Base-by-base conservation (phyloP, 2,113 vertebrate species). In the Oncorhynchus masou region DNA sequence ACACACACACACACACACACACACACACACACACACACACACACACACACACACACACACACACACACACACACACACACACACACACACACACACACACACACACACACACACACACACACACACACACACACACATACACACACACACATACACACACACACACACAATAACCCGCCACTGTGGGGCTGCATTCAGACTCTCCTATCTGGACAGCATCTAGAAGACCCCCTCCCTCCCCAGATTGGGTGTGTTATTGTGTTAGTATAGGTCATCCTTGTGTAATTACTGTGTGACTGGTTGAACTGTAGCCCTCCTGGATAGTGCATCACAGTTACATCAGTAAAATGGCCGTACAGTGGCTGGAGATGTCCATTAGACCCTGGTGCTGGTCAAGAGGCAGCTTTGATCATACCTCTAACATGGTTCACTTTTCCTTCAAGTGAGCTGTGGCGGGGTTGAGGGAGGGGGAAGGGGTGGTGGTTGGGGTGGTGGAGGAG, bases 311-410 rank as follows among this genome's bases (percentile, higher is more conserved):
- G 25, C 60, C 75, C 77, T 75, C 64, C 48, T 64, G 74, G 70
- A 39, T 60, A 80, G 83, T 74, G 68, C 81, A 78, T 77, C 81
- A 83, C 73, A 16, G 74, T 19, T 54, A 15, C 16, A 54, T 9
- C 12, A 54, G 51, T 19, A 54, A 9, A 64, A 25, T 87, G 82
- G 86, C 87, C 84, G 85, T 84, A 81, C 29, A 74, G 75, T 74
- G 75, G 81, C 79, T 74, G 70, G 68, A 71, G 39, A 76, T 79
- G 86, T 83, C 82, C 83, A 74, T 82, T 80, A 62, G 59, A 80
- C 75, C 78, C 51, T 54, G 80, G 77, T 84, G 80, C 79, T 88
- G 79, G 81, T 89, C 82, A 87, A 87, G 83, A 82, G 74, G 79
- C 74, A 77, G 39, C 80, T 83, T 82, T 84, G 83, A 87, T 86